These are phyloP conservation scores for Phalanger gymnotis DNA, from an alignment of 2,797 vertebrate species.

Conservation along the genomic window DNA sequence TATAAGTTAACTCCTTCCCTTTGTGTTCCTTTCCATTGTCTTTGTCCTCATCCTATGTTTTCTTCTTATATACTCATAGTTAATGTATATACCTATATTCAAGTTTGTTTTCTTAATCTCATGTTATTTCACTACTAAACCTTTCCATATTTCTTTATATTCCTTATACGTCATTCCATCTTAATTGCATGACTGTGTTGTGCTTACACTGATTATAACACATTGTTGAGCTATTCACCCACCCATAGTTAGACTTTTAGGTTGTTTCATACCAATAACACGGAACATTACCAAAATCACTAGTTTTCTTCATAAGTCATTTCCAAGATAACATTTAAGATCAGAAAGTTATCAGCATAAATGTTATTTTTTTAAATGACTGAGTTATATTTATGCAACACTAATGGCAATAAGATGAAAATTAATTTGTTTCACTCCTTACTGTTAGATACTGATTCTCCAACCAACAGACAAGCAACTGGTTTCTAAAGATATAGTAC, in stretches of 20 bases:
- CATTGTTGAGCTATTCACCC: neutral
- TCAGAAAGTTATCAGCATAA: neutral
- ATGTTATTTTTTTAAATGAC: slow-evolving; percentile 33
- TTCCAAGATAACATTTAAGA: slow-evolving; percentile 16
- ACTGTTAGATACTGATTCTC: neutral
- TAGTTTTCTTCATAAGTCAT: slow-evolving; percentile 55
- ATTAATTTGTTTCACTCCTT: neutral
- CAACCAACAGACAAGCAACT: neutral
- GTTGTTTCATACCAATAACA: neutral
- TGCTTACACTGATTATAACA: neutral
- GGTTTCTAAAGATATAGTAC: neutral
- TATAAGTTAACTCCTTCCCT: neutral
- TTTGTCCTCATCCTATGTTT: neutral
- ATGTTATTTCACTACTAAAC: neutral
- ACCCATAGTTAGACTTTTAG: neutral
- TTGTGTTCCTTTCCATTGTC: neutral
- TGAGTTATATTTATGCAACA: slow-evolving; percentile 10
- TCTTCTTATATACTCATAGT: neutral
- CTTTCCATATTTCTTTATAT: neutral
- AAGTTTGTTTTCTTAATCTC: neutral
- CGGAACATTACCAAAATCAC: slow-evolving; percentile 68
- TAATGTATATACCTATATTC: neutral
- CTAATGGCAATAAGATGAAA: neutral
- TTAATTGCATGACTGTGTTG: neutral
- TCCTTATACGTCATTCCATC: neutral